Evolutionary conservation across 1,140 invertebrate genomes (phyloP).

Genomic region (Nautilus pompilius): DNA sequence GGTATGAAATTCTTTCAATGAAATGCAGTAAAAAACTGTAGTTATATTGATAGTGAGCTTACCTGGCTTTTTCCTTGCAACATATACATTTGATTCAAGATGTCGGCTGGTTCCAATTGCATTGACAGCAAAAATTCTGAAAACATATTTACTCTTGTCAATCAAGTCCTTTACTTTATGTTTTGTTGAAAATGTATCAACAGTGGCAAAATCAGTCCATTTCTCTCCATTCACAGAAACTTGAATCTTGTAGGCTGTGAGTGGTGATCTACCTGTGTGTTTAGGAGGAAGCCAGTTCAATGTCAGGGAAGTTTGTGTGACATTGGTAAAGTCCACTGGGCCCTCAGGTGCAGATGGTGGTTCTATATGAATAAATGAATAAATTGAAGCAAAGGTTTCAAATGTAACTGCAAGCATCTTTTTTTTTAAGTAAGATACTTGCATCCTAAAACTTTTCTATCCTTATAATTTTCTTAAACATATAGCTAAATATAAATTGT

Average conservation of each 20-base stretch:
- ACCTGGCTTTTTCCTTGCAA: conserved; percentile 33
- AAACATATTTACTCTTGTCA: conserved; percentile 84
- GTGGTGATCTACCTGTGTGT: conserved; percentile 93
- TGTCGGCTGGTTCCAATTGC: conserved; percentile 72
- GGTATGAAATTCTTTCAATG: too few species aligned
- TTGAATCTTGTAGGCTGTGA: conserved; percentile 80
- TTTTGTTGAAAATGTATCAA: conserved; percentile 33
- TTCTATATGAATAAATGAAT: too few species aligned
- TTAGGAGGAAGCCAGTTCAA: conserved; percentile 95
- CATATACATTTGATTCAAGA: conserved; percentile 81
- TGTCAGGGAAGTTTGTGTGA: conserved; percentile 89
- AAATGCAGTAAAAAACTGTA: too few species aligned
- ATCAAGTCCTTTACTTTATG: conserved; percentile 70
- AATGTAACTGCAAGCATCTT: background rate
- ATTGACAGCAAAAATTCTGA: conserved; percentile 84
- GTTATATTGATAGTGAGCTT: too few species aligned
- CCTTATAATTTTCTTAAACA: background rate
- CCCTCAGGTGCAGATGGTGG: conserved; percentile 30
- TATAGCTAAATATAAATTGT: background rate
- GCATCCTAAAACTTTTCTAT: background rate
- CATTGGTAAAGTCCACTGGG: conserved; percentile 78
- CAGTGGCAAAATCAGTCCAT: conserved; percentile 75
- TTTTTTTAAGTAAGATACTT: background rate
- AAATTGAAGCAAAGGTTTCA: too few species aligned
- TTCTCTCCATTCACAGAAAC: conserved; percentile 7